Base-by-base conservation (phyloP, 2,797 vertebrate species). In the Tympanoctomys barrerae region DNA sequence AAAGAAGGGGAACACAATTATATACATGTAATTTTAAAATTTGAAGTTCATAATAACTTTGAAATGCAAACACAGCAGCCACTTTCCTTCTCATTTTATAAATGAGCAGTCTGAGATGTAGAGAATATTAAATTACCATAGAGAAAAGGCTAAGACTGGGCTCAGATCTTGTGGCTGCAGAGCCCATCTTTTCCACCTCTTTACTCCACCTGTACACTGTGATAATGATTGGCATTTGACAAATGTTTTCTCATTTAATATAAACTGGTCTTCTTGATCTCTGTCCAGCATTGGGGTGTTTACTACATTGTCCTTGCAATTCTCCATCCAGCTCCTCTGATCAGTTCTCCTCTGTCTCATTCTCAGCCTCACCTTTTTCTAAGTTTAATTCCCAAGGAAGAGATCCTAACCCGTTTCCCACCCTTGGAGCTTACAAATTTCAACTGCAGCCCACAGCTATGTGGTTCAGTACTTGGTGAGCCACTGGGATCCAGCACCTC, bases 21-120 rank as follows among this genome's bases (percentile, higher is more conserved):
- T 89, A 84, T 75, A 61, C 26, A 61, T 39, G n/a, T 33, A 66
- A 66, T 36, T 92, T 86, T 95, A 83, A 84, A 62, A 77, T 68
- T 36, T 92, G 70, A 89, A 96, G 22, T 5, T 85, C 94, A 85
- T 66, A 64, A 21, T 92, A 92, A 36, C 64, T 80, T 86, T 80
- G 87, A 95, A 59, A 78, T 28, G 13, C 61, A 95, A 95, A 92
- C 33, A 80, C 52, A 49, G 42, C 39, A 62, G 66, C 39, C 79
- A 92, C 79, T 42, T 33, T 90, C 89, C 78, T 78, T 85, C 57
- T 89, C 39, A 19, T 68, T 92, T 90, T 87, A 64, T 73, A 85
- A 95, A 84, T 91, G 54, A 94, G 59, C 46, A 87, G 33, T 68
- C 88, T 33, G 46, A 93, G 79, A 88, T 68, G 77, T 54, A 33